phyloP scores from a whole-genome alignment of 2,113 vertebrate genomes.

The Ammodytes dubius region DNA sequence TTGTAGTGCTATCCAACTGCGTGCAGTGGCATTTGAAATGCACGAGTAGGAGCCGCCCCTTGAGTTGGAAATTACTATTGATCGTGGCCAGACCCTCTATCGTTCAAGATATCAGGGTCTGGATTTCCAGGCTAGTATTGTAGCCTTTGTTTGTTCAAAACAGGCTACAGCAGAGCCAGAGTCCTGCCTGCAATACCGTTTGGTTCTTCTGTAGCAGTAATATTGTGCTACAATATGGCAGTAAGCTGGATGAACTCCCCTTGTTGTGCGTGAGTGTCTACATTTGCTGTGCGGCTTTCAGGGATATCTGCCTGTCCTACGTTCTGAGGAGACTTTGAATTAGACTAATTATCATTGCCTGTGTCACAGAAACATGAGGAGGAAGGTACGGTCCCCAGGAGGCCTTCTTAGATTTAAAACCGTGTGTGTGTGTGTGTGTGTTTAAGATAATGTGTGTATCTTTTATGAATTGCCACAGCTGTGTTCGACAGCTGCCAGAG shows the following conservation, averaged over 20 bases:
- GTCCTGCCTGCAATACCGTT: slow-evolving; percentile 11
- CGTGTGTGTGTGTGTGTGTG: slow-evolving; percentile 32
- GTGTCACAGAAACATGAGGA: slow-evolving; percentile 76
- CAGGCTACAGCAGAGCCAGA: no score
- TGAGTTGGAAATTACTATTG: no score
- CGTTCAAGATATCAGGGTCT: no score
- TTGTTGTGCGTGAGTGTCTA: slow-evolving; percentile 28
- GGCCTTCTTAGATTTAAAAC: slow-evolving; percentile 44
- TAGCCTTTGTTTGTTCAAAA: no score
- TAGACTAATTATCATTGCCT: slow-evolving; percentile 79
- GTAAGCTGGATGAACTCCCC: slow-evolving; percentile 73
- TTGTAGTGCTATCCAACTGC: no score
- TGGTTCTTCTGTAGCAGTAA: slow-evolving; percentile 38
- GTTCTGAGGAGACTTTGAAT: slow-evolving; percentile 78
- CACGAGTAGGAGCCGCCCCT: no score
- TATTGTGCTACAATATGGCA: slow-evolving; percentile 48
- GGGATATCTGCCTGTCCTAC: slow-evolving; percentile 46
- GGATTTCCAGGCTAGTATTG: no score
- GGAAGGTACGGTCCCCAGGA: slow-evolving; percentile 71
- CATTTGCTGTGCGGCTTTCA: slow-evolving; percentile 33
- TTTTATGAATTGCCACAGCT: slow-evolving; percentile 80
- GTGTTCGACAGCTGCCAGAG: slow-evolving; percentile 78
- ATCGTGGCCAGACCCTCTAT: no score
- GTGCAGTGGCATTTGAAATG: no score
- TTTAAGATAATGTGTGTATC: slow-evolving; percentile 64